Conservation (phyloP, 2,888 invertebrate genomes). For the Heliconius ethilla region DNA sequence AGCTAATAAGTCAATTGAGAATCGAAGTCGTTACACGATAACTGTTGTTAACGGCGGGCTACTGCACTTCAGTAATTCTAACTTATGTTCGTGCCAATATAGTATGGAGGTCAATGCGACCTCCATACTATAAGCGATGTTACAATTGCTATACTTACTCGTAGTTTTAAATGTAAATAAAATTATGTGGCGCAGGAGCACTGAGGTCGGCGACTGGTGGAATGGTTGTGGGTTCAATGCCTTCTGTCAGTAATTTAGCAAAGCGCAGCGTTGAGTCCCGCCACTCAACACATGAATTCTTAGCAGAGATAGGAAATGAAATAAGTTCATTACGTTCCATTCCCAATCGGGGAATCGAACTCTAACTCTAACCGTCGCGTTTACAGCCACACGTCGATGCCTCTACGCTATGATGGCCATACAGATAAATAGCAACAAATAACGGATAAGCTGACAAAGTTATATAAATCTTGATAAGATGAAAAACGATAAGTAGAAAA, state of each 20-base stretch:
- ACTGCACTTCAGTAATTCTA: constrained; percentile 38
- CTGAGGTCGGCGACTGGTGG: neutral
- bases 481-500: neutral
- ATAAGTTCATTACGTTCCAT: neutral
- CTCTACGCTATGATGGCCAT: too few species aligned
- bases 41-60: constrained; percentile 42
- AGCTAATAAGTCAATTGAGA: constrained; percentile 38
- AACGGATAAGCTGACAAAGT: neutral
- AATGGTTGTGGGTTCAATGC: neutral
- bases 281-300: neutral
- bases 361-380: too few species aligned
- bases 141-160: neutral
- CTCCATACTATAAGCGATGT: neutral
- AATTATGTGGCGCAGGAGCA: neutral
- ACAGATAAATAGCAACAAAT: neutral
- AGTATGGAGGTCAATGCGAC: neutral
- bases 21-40: constrained; percentile 40
- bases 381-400: too few species aligned
- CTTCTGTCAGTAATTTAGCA: neutral
- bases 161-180: neutral
- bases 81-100: constrained; percentile 34
- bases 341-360: too few species aligned
- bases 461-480: neutral
- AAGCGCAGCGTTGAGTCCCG: neutral
- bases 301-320: neutral